Conservation (phyloP, 2,888 invertebrate genomes). For the Mimas tiliae region DNA sequence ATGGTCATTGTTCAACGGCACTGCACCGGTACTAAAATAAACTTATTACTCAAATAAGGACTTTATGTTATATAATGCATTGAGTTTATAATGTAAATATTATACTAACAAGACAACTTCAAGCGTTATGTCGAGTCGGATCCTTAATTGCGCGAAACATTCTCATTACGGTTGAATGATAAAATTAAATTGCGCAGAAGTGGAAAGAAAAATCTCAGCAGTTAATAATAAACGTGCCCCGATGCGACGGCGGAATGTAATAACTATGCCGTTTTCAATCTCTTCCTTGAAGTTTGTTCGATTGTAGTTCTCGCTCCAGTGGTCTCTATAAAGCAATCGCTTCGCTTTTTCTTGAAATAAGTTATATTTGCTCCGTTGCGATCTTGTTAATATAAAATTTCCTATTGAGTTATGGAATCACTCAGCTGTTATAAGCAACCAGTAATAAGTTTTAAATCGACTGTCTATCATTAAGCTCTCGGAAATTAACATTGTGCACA, state of each 20-base stretch:
- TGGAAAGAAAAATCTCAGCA: not conserved
- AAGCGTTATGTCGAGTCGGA: too few relatives aligned
- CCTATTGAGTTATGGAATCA: not conserved
- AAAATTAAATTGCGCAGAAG: not conserved
- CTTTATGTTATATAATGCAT: too few relatives aligned
- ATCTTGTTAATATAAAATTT: constrained; percentile 16
- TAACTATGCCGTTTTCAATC: constrained; percentile 3
- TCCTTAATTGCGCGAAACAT: not conserved
- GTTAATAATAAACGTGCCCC: constrained; percentile 5
- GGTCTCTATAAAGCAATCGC: not conserved
- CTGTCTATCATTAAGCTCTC: not conserved
- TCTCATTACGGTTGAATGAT: not conserved
- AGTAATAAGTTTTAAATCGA: too few relatives aligned
- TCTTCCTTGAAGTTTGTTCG: constrained; percentile 13
- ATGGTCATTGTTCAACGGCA: too few relatives aligned
- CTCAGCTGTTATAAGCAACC: not conserved
- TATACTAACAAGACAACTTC: too few relatives aligned
- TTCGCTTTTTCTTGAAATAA: constrained; percentile 11
- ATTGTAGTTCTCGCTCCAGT: constrained; percentile 17
- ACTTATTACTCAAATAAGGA: too few relatives aligned
- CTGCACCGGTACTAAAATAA: too few relatives aligned
- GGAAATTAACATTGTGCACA: too few relatives aligned
- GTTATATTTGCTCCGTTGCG: constrained; percentile 2
- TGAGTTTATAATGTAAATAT: too few relatives aligned
- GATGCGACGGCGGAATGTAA: not conserved